Base-by-base conservation (phyloP, 2,888 invertebrate genomes). In the Abrostola triplasia region DNA sequence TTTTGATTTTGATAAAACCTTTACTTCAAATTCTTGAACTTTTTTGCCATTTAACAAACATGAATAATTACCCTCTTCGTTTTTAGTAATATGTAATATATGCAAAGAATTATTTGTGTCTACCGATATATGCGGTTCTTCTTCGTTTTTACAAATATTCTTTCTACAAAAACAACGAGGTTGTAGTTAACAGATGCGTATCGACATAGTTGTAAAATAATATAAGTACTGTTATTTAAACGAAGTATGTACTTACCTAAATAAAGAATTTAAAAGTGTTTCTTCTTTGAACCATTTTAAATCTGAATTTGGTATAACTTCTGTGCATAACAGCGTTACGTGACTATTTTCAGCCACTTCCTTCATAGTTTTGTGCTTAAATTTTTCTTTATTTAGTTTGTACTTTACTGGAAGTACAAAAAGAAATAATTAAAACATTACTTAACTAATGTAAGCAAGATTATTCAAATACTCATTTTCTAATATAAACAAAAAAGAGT, bases 11-110 rank as follows among this genome's bases (percentile, higher is more conserved):
- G 94, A 88, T 5, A 95, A 89, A 0, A 96, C 92, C 77, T 87
- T 91, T 44, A 96, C 83, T 63, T 88, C 88, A 61, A 94, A 89
- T 84, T 93, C 94, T 85, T 95, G 92, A 89, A 95, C 94, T 71
- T 90, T 92, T 44, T 90, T 93, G 63, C 95, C 95, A 85, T 96
- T 95, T 7, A 96, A 96, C 64, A 92, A 91, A 84, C 97, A 97
- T 0, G 95, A 95, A 84, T 97, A 97, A 80, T 95, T 95, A 10
- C 97, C 97, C 67, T 96, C 95, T 84, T 97, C 97, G 0, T 93
- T 89, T 70, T 92, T 91, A 11, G 95, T 95, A 0, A 97, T 95
- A 64, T 95, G 95, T 70, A 93, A 87, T 48, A 96, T 87, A 82
- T 95, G 95, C 36, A 96, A 82, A 1, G 95, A 95, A 47, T 94